Percentiles rank a stretch among this genome's conserved stretches.
Evolutionary conservation across 2,888 invertebrate genomes (phyloP).

Genomic region (Hololepta plana): DNA sequence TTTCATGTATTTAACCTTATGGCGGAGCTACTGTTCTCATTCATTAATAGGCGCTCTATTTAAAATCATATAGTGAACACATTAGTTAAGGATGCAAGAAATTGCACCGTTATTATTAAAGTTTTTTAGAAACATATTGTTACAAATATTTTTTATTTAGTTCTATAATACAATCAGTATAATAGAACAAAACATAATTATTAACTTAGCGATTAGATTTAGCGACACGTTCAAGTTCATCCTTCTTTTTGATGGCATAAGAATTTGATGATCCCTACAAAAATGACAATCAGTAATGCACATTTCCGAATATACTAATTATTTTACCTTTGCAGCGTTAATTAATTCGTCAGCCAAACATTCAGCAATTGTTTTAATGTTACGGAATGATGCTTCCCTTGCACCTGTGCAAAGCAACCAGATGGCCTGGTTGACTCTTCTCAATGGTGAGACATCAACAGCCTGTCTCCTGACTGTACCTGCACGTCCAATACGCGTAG

Average conservation of each 20-base stretch:
- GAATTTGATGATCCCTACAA: conserved; percentile 93
- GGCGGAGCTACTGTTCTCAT: no score
- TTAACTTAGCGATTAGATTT: conserved; percentile 97
- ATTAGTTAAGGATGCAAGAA: no score
- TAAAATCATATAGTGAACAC: no score
- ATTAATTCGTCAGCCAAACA: conserved; percentile 99
- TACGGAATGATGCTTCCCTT: conserved; percentile 97
- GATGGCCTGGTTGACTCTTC: conserved; percentile 98
- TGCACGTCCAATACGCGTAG: conserved; percentile 98
- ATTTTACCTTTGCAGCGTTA: conserved; percentile 85
- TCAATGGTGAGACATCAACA: conserved; percentile 95
- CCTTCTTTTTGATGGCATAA: conserved; percentile 99
- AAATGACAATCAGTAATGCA: conserved; percentile 11
- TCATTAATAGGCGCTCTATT: no score
- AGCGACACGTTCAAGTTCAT: conserved; percentile 99
- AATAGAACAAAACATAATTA: no score
- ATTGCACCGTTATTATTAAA: no score
- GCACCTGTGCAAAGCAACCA: conserved; percentile 99
- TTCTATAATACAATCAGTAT: no score
- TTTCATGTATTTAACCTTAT: no score
- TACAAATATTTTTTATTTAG: no score
- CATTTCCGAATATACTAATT: conserved; percentile 6
- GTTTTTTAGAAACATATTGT: no score
- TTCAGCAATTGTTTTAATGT: conserved; percentile 99
- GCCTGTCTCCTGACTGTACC: conserved; percentile 99